These are phyloP conservation scores for Ctenoplectra terminalis DNA, from an alignment of 1,140 invertebrate genomes.

Conservation along the genomic window DNA sequence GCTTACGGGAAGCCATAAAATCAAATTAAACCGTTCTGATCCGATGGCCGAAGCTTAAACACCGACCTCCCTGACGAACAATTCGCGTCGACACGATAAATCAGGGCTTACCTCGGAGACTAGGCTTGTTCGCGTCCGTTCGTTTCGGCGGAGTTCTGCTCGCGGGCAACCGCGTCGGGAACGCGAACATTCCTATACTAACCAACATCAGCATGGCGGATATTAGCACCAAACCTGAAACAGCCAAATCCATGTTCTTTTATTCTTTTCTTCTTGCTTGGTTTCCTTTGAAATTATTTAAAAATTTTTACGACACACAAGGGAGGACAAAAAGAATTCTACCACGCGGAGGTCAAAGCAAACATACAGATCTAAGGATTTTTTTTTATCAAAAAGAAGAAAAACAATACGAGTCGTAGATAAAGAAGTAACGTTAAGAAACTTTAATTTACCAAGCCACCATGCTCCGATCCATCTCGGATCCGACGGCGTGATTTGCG, in stretches of 20 bases:
- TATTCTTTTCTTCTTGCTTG: neutral
- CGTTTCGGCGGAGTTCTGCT: constrained; percentile 80
- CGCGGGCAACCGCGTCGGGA: constrained; percentile 88
- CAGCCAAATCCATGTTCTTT: neutral
- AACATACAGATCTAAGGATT: too few species aligned
- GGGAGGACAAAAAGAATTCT: neutral
- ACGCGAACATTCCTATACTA: constrained; percentile 94
- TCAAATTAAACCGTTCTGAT: constrained; percentile 59
- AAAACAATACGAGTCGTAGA: neutral
- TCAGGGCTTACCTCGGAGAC: constrained; percentile 82
- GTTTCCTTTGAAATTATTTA: neutral
- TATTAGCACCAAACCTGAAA: constrained; percentile 90
- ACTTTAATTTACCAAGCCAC: constrained; percentile 90
- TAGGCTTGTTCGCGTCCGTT: constrained; percentile 84
- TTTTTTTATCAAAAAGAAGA: too few species aligned
- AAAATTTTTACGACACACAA: neutral
- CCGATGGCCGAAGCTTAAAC: constrained; percentile 42
- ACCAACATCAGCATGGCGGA: constrained; percentile 90
- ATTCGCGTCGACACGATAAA: constrained; percentile 50
- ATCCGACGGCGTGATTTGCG: constrained; percentile 91
- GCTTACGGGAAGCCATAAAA: constrained; percentile 59
- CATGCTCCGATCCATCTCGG: constrained; percentile 96
- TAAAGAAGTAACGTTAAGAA: constrained; percentile 2
- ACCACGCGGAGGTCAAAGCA: neutral
- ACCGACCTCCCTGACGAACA: constrained; percentile 41